Base-by-base conservation (phyloP, 2,888 invertebrate genomes). In the Apamea monoglypha region DNA sequence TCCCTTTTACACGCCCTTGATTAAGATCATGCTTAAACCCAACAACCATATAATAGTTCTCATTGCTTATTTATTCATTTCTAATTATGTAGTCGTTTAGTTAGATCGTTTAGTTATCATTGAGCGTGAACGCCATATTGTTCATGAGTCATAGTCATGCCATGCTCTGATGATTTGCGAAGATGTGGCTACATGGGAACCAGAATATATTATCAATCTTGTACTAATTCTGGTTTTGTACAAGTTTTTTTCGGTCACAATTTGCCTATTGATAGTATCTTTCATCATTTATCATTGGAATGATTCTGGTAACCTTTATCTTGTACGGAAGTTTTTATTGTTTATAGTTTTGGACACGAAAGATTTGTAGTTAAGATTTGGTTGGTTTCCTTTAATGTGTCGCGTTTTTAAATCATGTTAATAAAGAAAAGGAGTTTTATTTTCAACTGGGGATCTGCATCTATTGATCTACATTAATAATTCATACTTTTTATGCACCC, bases 101-200 rank as follows among this genome's bases (percentile, higher is more conserved):
- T 93, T 80, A 87, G 87, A 92, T 90, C 94, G 91, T 93, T 95
- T 94, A 94, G 91, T 87, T 91, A 92, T 89, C 91, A 92, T 91
- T 90, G 82, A 91, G 90, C 94, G 92, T 94, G 93, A 94, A 94
- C 92, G 77, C 90, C 94, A 95, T 95, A 95, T 94, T 93, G 95
- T 94, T 92, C 94, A 87, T 89, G 91, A 90, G 78, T 90, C 86
- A 86, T 85, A 86, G 87, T 87, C 86, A 87, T 91, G 91, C 91
- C 90, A 94, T 91, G 95, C 91, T 91, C 91, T 90, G 92, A 84
- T 92, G 91, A 83, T 84, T 83, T 77, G 82, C 86, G 90, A 92
- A 89, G 90, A 91, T 87, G 84, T 81, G 89, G 88, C 88, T 82
- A 83, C 92, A 91, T 94, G 93, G 87, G 88, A 89, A 88, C 79